Conservation (phyloP, 1,140 invertebrate genomes). For the Drosophila kikkawai region DNA sequence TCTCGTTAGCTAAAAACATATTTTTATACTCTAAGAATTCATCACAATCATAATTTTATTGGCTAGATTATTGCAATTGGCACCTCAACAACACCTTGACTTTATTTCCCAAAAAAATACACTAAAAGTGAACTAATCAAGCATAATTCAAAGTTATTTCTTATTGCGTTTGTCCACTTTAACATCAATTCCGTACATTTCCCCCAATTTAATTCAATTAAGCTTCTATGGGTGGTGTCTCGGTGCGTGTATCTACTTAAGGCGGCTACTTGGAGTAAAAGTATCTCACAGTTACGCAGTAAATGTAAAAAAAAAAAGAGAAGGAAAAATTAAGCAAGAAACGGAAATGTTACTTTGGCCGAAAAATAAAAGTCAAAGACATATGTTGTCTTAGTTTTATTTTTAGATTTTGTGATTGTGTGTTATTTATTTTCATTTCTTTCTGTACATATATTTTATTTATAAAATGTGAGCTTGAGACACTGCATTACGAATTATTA, state of each 20-base stretch:
- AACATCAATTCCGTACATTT: conserved; percentile 71
- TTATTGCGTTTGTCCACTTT: conserved; percentile 59
- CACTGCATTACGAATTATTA: conserved; percentile 31
- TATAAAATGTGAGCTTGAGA: conserved; percentile 45
- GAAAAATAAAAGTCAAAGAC: conserved; percentile 44
- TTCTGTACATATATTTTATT: conserved; percentile 50
- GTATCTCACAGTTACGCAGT: conserved; percentile 26
- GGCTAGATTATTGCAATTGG: conserved; percentile 5
- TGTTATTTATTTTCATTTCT: conserved; percentile 43
- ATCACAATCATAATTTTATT: neutral
- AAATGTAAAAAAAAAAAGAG: conserved; percentile 7
- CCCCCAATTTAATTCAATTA: conserved; percentile 80
- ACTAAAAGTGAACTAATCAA: conserved; percentile 44
- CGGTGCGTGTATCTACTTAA: conserved; percentile 49
- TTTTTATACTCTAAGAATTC: neutral
- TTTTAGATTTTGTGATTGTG: conserved; percentile 43
- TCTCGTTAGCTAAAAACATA: neutral
- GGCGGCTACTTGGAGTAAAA: neutral
- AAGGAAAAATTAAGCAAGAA: conserved; percentile 3
- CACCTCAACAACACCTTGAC: conserved; percentile 50
- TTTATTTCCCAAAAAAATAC: conserved; percentile 21
- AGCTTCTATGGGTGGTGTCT: conserved; percentile 49
- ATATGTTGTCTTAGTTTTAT: conserved; percentile 50
- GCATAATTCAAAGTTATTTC: conserved; percentile 56
- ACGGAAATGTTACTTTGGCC: conserved; percentile 70